Evolutionary conservation across 2,797 vertebrate species (phyloP), one percentile per base, ranked within the genome.

Genomic region (Calcarius lapponicus): DNA sequence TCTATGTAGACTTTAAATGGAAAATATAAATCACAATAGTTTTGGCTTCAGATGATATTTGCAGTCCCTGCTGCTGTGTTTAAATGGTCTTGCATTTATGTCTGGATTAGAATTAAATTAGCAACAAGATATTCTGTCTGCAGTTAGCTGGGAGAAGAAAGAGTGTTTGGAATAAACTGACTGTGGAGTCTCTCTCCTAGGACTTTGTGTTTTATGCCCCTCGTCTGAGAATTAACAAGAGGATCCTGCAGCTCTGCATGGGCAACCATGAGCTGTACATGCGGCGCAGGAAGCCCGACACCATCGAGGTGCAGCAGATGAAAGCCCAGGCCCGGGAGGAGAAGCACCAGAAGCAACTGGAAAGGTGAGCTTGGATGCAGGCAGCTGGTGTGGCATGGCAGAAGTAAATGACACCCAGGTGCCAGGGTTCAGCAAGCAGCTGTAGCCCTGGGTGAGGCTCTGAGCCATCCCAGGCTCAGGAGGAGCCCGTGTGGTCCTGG

Each of bases 191-290:
- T 95, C 20, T 88, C 20, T 79, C 9, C 13, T 26, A 99, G 99
- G 99, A 99, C 97, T 99, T 99, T 75, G 98, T 99, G 90, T 99
- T 99, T 97, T 99, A 99, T 0, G 98, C 99, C 2, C 99, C 99
- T 5, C 98, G 99, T 29, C 98, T 99, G 97, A 98, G 99, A 94
- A 99, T 99, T 66, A 99, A 99, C 97, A 99, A 99, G 97, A 98
- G 99, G 82, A 98, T 99, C 97, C 98, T 99, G 96, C 99, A 99
- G 98, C 98, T 99, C 25, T 99, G 99, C 97, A 99, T 99, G 99
- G 99, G 99, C 65, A 99, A 99, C 98, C 99, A 99, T 0, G 99
- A 99, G 66, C 98, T 99, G 93, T 99, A 99, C 91, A 99, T 99
- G 99, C 98, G 99, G 17, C 99, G 99, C 90, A 98, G 99, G 91